phyloP scores from a whole-genome alignment of 2,797 vertebrate species.

The Eospalax fontanierii region DNA sequence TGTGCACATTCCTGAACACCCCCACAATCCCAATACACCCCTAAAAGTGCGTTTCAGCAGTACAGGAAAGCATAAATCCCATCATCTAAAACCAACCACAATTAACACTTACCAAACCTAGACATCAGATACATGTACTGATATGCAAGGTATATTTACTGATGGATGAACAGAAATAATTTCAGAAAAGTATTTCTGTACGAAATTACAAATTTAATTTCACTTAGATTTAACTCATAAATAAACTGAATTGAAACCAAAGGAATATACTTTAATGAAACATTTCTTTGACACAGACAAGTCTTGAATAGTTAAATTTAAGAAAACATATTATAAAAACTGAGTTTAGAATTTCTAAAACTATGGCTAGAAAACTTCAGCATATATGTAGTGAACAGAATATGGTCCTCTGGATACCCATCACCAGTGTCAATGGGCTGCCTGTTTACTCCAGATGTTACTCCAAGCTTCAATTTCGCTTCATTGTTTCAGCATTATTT shows the following conservation, averaged over 20 bases:
- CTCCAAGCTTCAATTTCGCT: neutral
- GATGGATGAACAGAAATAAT: neutral
- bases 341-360: neutral
- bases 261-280: slow-evolving; percentile 19
- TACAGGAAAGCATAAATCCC: neutral
- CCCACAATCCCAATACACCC: too few relatives aligned
- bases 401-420: neutral
- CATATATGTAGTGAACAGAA: neutral
- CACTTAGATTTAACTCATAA: slow-evolving; percentile 47
- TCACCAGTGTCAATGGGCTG: neutral
- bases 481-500: neutral
- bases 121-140: neutral
- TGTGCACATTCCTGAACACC: neutral
- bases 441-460: neutral
- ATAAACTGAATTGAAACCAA: slow-evolving; percentile 38
- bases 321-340: slow-evolving; percentile 39
- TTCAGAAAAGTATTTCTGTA: slow-evolving; percentile 42
- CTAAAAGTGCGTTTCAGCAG: neutral
- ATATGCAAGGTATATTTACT: neutral
- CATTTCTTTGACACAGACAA: neutral
- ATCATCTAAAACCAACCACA: neutral
- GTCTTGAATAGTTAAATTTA: slow-evolving; percentile 52
- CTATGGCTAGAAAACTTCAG: neutral
- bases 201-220: slow-evolving; percentile 59
- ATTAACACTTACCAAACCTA: neutral